Percentiles rank a stretch among this genome's conserved stretches.
Conservation (phyloP, 53 echinoderm and acorn worm species). For the Mesocentrotus franciscanus region DNA sequence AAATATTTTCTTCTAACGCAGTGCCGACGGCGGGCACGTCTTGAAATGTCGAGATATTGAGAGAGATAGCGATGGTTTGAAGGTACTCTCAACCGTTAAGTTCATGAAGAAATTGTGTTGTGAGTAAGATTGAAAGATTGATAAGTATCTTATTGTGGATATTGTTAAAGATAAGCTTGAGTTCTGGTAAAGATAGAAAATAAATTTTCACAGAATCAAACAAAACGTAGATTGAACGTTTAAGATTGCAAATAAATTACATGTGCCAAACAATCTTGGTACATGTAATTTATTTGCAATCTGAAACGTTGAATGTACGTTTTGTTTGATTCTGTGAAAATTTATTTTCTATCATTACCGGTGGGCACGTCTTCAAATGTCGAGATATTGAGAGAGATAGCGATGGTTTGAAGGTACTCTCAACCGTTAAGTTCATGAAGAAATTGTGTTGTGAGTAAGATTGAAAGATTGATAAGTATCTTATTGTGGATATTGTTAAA, state of each 20-base stretch:
- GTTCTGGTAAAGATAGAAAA: no score
- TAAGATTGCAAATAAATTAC: no score
- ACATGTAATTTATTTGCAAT: no score
- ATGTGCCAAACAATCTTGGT: no score
- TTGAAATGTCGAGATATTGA: neutral
- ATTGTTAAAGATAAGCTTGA: neutral
- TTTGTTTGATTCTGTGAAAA: no score
- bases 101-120: neutral
- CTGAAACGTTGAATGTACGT: no score
- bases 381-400: neutral
- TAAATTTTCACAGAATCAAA: neutral
- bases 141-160: neutral
- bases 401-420: neutral
- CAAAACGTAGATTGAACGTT: neutral
- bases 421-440: neutral
- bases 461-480: neutral
- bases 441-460: neutral
- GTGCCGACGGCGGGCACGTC: neutral
- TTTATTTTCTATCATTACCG: no score
- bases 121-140: neutral
- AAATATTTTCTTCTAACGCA: neutral
- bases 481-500: neutral
- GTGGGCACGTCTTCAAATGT: neutral
- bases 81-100: neutral
- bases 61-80: neutral